Conservation (phyloP, 2,797 vertebrate species). For the Chanos chanos region DNA sequence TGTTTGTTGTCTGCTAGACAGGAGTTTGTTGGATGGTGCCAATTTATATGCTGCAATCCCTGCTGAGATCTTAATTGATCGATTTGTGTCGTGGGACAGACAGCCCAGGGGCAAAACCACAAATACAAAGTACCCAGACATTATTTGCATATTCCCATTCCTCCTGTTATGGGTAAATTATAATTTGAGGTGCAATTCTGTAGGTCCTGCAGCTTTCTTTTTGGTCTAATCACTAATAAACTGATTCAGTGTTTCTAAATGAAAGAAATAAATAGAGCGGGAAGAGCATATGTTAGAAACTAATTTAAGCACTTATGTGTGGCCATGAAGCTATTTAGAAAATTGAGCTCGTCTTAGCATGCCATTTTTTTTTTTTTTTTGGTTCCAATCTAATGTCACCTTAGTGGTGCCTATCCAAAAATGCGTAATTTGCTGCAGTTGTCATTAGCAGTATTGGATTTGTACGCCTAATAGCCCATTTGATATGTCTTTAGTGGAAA, state of each 20-base stretch:
- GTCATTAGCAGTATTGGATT: neutral
- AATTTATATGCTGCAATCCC: constrained; percentile 74
- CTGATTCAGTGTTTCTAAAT: constrained; percentile 66
- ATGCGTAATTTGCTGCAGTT: constrained; percentile 5
- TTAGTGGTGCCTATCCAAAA: constrained; percentile 36
- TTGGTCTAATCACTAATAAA: constrained; percentile 71
- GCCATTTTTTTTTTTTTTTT: constrained; percentile 60
- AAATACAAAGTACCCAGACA: constrained; percentile 57
- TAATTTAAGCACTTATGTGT: constrained; percentile 64
- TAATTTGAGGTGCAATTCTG: constrained; percentile 64
- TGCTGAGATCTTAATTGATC: constrained; percentile 83
- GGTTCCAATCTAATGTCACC: constrained; percentile 42
- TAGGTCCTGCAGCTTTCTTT: constrained; percentile 69
- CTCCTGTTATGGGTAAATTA: constrained; percentile 67
- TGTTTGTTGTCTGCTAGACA: constrained; percentile 68
- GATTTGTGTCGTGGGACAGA: constrained; percentile 82
- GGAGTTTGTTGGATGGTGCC: constrained; percentile 57
- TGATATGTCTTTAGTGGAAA: neutral
- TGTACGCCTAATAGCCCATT: constrained; percentile 7
- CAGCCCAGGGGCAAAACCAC: constrained; percentile 69
- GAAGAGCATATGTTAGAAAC: constrained; percentile 67
- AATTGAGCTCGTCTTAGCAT: constrained; percentile 62
- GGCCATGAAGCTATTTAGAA: constrained; percentile 64
- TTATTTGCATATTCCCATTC: constrained; percentile 76
- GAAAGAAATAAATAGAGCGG: constrained; percentile 65